phyloP scores from a whole-genome alignment of 2,113 vertebrate species.

The Burhinus bistriatus region DNA sequence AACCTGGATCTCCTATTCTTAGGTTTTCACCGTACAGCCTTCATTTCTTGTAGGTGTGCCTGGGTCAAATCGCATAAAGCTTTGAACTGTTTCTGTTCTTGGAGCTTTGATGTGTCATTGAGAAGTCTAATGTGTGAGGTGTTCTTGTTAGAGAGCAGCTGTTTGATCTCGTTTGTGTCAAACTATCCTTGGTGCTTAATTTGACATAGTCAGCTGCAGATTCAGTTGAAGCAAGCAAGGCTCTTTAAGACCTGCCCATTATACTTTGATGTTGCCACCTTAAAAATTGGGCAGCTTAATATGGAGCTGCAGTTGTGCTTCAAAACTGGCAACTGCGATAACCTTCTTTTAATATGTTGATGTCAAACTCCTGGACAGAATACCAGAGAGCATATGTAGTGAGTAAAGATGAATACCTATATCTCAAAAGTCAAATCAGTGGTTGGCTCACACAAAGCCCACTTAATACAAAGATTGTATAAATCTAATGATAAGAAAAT shows the following conservation, averaged over 20 bases:
- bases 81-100: not conserved
- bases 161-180: not conserved
- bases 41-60: not conserved
- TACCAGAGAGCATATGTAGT: rapidly evolving
- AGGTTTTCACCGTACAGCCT: not conserved
- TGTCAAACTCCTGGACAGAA: not conserved
- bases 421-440: not conserved
- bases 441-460: not conserved
- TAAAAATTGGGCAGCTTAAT: not conserved
- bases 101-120: conserved; percentile 27
- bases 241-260: not conserved
- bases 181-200: not conserved
- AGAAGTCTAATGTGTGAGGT: not conserved
- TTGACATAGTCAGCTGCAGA: not conserved
- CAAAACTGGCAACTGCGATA: not conserved
- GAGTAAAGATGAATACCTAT: not conserved
- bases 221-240: not conserved
- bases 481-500: not conserved
- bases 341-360: not conserved
- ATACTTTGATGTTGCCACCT: not conserved
- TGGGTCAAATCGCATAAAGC: not conserved
- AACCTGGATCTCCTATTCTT: not conserved
- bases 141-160: not conserved
- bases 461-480: not conserved
- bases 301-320: not conserved